Evolutionary conservation across 2,113 vertebrate species (phyloP), one percentile per base, ranked within the genome.

Genomic region (Mormoops blainvillei): DNA sequence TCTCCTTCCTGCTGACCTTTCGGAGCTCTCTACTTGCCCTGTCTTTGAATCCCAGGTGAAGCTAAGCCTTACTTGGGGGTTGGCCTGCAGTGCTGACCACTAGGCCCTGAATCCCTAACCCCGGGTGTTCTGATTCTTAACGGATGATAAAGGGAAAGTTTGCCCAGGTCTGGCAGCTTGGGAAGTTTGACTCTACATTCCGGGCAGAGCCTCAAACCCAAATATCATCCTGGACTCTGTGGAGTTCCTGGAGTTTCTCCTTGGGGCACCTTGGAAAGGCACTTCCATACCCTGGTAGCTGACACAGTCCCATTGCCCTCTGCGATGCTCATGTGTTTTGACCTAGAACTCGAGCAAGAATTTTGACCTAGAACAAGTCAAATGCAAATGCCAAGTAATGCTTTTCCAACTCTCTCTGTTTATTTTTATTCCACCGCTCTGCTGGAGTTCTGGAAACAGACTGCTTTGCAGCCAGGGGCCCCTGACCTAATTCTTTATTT

Each of bases 401-500:
- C 41, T 67, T 61, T 76, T 26, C 52, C 73, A 77, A 20, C 52
- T 85, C 74, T 36, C 38, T 52, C 20, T 26, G 63, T 92, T 93
- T 96, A 92, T 95, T 96, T 97, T 92, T 89, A 89, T 85, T 85
- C 65, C 28, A 12, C 24, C 67, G 70, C 78, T 96, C 83, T 0
- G 20, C 91, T 70, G 80, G 89, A 92, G 74, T 89, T 94, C 93
- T 86, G 58, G 52, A 97, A 94, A 93, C 68, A 91, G 93, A 89
- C 41, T 67, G 78, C 86, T 80, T 65, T 82, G 73, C 83, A 95
- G 74, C 54, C 68, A 81, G 74, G 93, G 38, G 92, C 65, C 71
- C 86, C 68, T 96, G 97, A 96, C 97, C 97, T 97, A 97, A 93
- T 97, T 97, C 95, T 95, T 95, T 94, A 92, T 89, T 96, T 96